Evolutionary conservation across 2,888 invertebrate species (phyloP).

Genomic region (Cheilosia variabilis): DNA sequence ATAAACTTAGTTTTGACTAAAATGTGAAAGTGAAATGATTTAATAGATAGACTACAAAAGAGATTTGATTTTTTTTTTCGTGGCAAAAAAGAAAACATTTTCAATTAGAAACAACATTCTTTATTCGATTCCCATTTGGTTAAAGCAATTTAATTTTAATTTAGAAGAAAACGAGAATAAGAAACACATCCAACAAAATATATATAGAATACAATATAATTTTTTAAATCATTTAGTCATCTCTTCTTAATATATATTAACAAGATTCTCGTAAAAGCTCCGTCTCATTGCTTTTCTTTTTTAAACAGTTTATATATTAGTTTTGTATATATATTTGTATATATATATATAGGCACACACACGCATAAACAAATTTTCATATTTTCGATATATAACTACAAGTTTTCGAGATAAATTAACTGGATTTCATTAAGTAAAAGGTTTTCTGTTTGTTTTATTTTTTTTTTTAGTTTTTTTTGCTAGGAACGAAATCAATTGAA

Average conservation of each 20-base stretch:
- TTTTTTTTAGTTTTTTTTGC: slow-evolving; percentile 74
- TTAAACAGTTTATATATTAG: slow-evolving; percentile 34
- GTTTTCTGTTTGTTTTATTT: slow-evolving; percentile 40
- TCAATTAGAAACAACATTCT: slow-evolving; percentile 73
- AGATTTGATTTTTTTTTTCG: background rate
- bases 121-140: slow-evolving; percentile 65
- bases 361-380: slow-evolving; percentile 74
- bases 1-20: background rate
- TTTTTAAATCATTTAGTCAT: slow-evolving; percentile 17
- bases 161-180: slow-evolving; percentile 70
- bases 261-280: slow-evolving; percentile 60
- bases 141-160: slow-evolving; percentile 53
- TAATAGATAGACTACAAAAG: slow-evolving; percentile 1
- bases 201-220: slow-evolving; percentile 57
- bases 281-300: slow-evolving; percentile 25
- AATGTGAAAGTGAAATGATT: slow-evolving; percentile 19
- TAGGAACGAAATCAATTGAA: slow-evolving; percentile 82
- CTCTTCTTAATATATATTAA: slow-evolving; percentile 58
- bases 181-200: slow-evolving; percentile 67
- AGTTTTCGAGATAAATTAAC: slow-evolving; percentile 54
- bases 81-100: slow-evolving; percentile 58
- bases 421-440: slow-evolving; percentile 17
- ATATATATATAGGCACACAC: slow-evolving; percentile 70
- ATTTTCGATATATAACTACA: slow-evolving; percentile 71
- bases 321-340: slow-evolving; percentile 35